phyloP scores from a whole-genome alignment of 1,140 invertebrate species.

The Hycleus phaleratus region DNA sequence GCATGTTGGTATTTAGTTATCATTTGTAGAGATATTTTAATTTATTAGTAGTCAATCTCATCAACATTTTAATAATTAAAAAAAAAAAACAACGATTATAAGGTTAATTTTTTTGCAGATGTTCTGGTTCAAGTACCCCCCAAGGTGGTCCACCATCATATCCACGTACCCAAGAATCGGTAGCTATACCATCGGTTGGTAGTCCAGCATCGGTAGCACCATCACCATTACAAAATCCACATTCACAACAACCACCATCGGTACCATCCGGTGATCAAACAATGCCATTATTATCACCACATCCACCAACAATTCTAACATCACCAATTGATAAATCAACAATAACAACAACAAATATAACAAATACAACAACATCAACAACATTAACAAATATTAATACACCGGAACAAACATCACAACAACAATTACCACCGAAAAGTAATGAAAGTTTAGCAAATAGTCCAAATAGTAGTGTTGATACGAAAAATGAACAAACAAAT shows the following conservation, averaged over 20 bases:
- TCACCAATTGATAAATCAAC: slow-evolving; percentile 27
- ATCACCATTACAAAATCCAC: slow-evolving; percentile 67
- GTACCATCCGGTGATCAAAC: slow-evolving; percentile 60
- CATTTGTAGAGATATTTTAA: no score
- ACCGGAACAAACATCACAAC: not conserved
- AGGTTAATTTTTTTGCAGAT: not conserved
- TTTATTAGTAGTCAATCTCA: no score
- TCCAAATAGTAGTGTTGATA: slow-evolving; percentile 22
- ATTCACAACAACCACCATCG: slow-evolving; percentile 67
- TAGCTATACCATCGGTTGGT: slow-evolving; percentile 59
- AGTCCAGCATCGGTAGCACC: slow-evolving; percentile 69
- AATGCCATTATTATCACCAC: slow-evolving; percentile 59
- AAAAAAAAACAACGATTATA: not conserved
- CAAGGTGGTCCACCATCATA: slow-evolving; percentile 56
- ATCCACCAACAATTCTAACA: slow-evolving; percentile 30
- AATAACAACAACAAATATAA: slow-evolving; percentile 35
- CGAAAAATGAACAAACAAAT: slow-evolving; percentile 13
- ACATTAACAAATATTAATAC: slow-evolving; percentile 22
- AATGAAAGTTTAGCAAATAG: slow-evolving; percentile 30
- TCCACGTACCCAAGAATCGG: slow-evolving; percentile 53
- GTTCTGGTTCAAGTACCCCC: slow-evolving; percentile 45
- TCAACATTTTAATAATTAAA: not conserved
- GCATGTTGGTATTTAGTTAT: no score
- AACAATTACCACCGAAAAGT: slow-evolving; percentile 33
- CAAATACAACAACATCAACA: not conserved